Percentiles rank a stretch among this genome's conserved stretches.
These are phyloP conservation scores for Monomorium pharaonis DNA, from an alignment of 1,140 invertebrate genomes.

Conservation along the genomic window DNA sequence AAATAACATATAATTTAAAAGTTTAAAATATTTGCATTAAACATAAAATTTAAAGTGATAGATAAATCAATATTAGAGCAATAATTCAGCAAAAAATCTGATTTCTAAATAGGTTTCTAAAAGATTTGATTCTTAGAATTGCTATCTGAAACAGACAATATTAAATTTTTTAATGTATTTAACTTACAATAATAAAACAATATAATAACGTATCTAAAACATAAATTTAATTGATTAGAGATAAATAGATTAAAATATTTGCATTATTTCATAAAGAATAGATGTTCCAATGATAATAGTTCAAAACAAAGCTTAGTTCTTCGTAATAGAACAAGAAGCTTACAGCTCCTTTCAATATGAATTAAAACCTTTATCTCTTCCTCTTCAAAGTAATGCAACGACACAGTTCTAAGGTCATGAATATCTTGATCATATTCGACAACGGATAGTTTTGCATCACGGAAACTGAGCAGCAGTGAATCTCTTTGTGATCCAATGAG, in stretches of 20 bases:
- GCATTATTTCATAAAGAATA: neutral
- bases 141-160: neutral
- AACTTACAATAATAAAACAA: neutral
- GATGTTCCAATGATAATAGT: neutral
- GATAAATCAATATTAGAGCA: neutral
- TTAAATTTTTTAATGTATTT: neutral
- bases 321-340: neutral
- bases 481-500: constrained; percentile 93
- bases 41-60: neutral
- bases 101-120: no score
- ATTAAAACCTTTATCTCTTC: constrained; percentile 94
- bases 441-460: constrained; percentile 97
- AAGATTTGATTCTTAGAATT: neutral
- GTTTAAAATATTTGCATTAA: neutral
- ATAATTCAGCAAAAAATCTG: neutral
- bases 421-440: constrained; percentile 97
- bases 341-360: neutral
- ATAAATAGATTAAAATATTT: neutral
- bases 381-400: constrained; percentile 99
- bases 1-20: neutral
- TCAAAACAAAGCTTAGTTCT: neutral
- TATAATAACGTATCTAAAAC: neutral
- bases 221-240: neutral
- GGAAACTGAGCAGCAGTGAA: constrained; percentile 95
- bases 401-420: constrained; percentile 96